Conservation (phyloP, 2,113 vertebrate species). For the Columbina picui region DNA sequence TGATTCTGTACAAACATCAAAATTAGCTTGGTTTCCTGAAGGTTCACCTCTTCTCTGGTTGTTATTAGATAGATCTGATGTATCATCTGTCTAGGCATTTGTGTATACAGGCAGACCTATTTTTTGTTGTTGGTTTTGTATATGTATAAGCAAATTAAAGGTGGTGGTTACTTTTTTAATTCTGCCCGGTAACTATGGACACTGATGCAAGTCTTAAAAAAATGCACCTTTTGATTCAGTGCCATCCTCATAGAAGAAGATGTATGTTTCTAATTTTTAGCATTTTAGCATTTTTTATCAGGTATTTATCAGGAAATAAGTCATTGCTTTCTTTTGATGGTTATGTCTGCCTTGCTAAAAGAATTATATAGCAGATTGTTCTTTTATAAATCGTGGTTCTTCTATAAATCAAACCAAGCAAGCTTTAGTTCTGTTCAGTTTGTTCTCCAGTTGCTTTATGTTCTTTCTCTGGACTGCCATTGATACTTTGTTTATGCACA, state of each 20-base stretch:
- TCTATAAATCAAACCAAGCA: not conserved
- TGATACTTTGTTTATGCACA: not conserved
- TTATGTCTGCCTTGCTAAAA: not conserved
- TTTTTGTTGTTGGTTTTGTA: not conserved
- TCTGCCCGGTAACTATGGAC: not conserved
- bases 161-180: not conserved
- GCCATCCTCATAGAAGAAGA: not conserved
- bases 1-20: not conserved
- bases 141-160: not conserved
- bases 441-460: not conserved
- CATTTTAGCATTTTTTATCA: not conserved
- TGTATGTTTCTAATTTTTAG: not conserved
- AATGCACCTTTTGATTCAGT: not conserved
- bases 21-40: not conserved
- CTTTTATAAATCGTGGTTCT: not conserved
- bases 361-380: not conserved
- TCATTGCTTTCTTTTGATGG: not conserved
- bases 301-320: not conserved
- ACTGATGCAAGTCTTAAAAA: not conserved
- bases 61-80: not conserved
- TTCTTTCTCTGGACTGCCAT: not conserved
- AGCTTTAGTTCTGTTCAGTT: not conserved
- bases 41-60: not conserved
- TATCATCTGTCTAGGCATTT: not conserved
- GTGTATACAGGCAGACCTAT: not conserved